These are phyloP conservation scores for Neolamprologus modestus DNA, from an alignment of 2,113 vertebrate genomes.

Conservation along the genomic window DNA sequence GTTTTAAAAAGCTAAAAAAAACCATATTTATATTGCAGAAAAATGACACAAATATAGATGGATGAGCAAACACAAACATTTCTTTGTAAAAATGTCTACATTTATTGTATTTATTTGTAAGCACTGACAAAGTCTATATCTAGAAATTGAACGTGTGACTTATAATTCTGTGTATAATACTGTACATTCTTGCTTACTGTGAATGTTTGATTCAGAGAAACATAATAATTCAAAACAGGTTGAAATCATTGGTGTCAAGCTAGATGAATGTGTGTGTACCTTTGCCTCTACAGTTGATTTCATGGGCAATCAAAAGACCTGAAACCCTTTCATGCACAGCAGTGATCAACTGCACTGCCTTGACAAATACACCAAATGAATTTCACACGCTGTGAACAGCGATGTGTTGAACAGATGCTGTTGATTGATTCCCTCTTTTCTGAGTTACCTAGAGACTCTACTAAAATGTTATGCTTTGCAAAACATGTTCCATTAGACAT, in stretches of 20 bases:
- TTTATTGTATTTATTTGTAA: neutral
- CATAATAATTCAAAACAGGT: neutral
- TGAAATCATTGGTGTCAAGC: neutral
- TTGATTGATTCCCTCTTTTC: neutral
- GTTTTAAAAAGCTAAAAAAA: neutral
- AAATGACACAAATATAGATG: neutral
- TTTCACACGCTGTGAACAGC: neutral
- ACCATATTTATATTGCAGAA: neutral
- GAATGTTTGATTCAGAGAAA: neutral
- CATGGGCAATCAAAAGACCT: neutral
- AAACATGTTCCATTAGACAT: slow-evolving; percentile 9
- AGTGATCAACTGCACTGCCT: neutral
- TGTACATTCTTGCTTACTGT: neutral
- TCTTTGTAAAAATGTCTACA: neutral
- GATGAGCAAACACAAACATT: neutral
- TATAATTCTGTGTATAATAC: neutral
- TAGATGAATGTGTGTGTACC: neutral
- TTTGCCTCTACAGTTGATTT: neutral
- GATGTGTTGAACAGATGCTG: neutral
- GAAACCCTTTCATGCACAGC: neutral
- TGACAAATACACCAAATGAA: neutral
- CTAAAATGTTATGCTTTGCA: neutral
- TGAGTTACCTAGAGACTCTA: neutral
- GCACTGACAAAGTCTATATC: neutral
- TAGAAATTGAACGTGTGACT: neutral